Percentiles rank a stretch among this genome's conserved stretches.
These are phyloP conservation scores for Orius insidiosus DNA, from an alignment of 1,140 invertebrate genomes.

Conservation along the genomic window DNA sequence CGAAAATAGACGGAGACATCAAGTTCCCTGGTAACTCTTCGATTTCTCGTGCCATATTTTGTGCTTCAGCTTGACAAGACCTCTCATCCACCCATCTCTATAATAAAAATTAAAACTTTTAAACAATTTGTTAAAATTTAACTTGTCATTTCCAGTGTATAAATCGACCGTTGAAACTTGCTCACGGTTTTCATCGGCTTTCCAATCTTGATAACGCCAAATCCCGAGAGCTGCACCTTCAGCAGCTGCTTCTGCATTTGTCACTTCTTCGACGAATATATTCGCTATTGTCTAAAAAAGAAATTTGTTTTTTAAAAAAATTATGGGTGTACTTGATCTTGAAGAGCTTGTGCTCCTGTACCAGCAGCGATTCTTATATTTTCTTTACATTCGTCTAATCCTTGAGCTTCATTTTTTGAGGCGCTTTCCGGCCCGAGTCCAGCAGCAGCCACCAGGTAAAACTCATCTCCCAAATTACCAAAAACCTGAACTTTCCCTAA, in stretches of 20 bases:
- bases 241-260: slow-evolving; percentile 52
- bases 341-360: slow-evolving; percentile 28
- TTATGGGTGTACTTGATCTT: slow-evolving; percentile 23
- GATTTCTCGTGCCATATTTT: slow-evolving; percentile 64
- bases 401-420: slow-evolving; percentile 27
- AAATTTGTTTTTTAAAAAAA: too few relatives aligned
- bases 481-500: slow-evolving; percentile 25
- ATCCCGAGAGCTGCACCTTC: slow-evolving; percentile 47
- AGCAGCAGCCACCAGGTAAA: slow-evolving; percentile 27
- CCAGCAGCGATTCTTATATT: slow-evolving; percentile 29
- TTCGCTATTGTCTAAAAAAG: slow-evolving; percentile 22
- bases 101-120: neutral
- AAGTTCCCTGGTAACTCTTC: slow-evolving; percentile 71
- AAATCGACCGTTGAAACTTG: slow-evolving; percentile 14
- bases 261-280: slow-evolving; percentile 49
- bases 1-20: slow-evolving; percentile 61
- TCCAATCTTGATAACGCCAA: slow-evolving; percentile 49
- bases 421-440: slow-evolving; percentile 28
- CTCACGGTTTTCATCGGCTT: slow-evolving; percentile 33
- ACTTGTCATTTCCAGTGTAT: slow-evolving; percentile 31
- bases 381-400: slow-evolving; percentile 29
- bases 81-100: slow-evolving; percentile 40
- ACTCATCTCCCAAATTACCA: slow-evolving; percentile 23
- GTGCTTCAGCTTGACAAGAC: slow-evolving; percentile 53
- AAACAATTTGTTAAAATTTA: slow-evolving; percentile 19